These are phyloP conservation scores for Protaetia brevitarsis DNA, from an alignment of 1,140 invertebrate species.

Conservation along the genomic window DNA sequence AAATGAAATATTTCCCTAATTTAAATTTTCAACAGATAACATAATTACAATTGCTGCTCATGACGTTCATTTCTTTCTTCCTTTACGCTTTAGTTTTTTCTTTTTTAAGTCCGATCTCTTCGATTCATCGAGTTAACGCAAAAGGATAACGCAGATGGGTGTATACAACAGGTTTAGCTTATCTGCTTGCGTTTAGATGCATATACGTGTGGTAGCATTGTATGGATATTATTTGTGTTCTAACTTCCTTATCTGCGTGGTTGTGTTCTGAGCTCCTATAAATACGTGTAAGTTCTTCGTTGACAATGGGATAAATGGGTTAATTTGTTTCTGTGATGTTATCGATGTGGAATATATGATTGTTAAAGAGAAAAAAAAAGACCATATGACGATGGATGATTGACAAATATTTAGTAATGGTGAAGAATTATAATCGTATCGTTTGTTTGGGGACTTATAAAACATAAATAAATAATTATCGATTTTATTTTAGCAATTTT, in stretches of 20 bases:
- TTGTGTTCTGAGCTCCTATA: neutral
- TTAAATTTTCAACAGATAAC: conserved; percentile 14
- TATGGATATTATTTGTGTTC: conserved; percentile 4
- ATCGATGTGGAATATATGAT: no score
- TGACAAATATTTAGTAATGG: no score
- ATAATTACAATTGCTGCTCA: neutral
- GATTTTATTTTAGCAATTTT: no score
- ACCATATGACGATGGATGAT: no score
- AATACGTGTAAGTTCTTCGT: neutral
- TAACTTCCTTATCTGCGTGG: neutral
- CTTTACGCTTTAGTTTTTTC: no score
- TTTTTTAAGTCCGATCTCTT: no score
- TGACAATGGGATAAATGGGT: neutral
- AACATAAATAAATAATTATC: no score
- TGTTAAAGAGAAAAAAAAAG: no score
- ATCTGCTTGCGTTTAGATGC: neutral
- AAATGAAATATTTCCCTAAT: neutral
- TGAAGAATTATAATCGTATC: no score
- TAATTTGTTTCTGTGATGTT: no score
- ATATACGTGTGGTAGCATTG: neutral
- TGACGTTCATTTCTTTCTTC: neutral
- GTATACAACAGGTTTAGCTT: neutral
- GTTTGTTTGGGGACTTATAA: no score
- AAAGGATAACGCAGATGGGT: neutral
- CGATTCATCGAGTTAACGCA: neutral